Conservation (phyloP, 2,113 vertebrate genomes). For the Empidonax traillii region DNA sequence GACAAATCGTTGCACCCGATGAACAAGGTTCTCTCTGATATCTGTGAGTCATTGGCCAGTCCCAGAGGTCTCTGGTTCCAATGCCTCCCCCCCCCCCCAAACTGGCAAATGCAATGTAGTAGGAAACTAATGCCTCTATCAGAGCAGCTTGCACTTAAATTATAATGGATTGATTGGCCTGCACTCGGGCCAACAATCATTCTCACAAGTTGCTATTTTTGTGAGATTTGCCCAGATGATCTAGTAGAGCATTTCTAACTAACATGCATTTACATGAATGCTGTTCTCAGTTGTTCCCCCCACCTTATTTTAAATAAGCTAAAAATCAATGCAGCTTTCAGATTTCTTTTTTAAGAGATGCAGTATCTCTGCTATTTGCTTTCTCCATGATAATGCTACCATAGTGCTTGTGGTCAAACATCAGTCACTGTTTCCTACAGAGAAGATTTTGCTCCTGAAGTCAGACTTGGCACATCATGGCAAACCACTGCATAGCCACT, state of each 20-base stretch:
- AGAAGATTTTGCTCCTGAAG: neutral
- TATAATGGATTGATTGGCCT: neutral
- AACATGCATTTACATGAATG: neutral
- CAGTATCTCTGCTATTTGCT: neutral
- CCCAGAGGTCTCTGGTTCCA: neutral
- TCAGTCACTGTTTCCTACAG: neutral
- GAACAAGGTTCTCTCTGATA: neutral
- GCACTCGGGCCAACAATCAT: neutral
- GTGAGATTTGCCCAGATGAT: neutral
- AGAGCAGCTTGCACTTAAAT: conserved; percentile 20
- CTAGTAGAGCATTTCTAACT: neutral
- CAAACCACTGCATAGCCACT: neutral
- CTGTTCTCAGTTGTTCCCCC: accelerated
- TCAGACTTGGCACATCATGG: neutral
- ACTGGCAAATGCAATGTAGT: neutral
- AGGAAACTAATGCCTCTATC: neutral
- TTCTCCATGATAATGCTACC: neutral
- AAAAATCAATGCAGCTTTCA: neutral
- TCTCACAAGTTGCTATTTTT: neutral
- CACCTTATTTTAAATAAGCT: neutral
- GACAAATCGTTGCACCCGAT: neutral
- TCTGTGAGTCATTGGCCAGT: neutral
- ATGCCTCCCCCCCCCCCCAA: neutral
- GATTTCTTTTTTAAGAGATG: neutral
- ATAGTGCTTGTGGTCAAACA: neutral